These are phyloP conservation scores for Diachasma alloeum DNA, from an alignment of 1,140 invertebrate genomes.

Conservation along the genomic window DNA sequence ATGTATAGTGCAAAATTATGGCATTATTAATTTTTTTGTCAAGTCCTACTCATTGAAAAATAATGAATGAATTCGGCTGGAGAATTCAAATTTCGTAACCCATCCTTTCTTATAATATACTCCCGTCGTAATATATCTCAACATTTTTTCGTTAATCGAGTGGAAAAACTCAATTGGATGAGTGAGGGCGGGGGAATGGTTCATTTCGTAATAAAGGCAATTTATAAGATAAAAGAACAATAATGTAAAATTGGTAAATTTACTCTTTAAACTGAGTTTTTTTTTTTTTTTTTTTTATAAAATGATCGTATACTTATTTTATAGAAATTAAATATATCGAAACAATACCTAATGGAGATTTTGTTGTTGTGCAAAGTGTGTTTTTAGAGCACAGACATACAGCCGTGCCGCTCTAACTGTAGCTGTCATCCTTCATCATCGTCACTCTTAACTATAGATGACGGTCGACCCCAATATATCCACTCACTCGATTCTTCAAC, in stretches of 20 bases:
- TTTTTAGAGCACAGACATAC: background rate
- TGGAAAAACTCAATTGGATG: constrained; percentile 46
- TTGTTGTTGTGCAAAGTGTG: no score
- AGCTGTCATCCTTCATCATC: constrained; percentile 62
- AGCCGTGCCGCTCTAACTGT: constrained; percentile 52
- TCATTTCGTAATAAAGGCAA: background rate
- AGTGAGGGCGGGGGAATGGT: background rate
- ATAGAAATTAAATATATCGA: no score
- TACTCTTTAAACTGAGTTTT: no score
- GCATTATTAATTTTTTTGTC: background rate
- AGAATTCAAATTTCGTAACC: background rate
- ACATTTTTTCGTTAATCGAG: constrained; percentile 40
- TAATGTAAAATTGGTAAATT: no score
- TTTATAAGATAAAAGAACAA: background rate
- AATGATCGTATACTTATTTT: no score
- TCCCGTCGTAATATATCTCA: constrained; percentile 33
- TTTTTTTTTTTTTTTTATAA: no score
- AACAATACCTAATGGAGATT: no score
- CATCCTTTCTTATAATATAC: background rate
- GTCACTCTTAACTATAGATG: constrained; percentile 30
- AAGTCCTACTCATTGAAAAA: background rate
- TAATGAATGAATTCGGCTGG: background rate
- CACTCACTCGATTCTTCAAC: constrained; percentile 13
- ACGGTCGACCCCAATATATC: background rate
- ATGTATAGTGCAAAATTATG: no score